Evolutionary conservation across 2,797 vertebrate genomes (phyloP), one percentile per base, ranked within the genome.

Genomic region (Trachops cirrhosus): DNA sequence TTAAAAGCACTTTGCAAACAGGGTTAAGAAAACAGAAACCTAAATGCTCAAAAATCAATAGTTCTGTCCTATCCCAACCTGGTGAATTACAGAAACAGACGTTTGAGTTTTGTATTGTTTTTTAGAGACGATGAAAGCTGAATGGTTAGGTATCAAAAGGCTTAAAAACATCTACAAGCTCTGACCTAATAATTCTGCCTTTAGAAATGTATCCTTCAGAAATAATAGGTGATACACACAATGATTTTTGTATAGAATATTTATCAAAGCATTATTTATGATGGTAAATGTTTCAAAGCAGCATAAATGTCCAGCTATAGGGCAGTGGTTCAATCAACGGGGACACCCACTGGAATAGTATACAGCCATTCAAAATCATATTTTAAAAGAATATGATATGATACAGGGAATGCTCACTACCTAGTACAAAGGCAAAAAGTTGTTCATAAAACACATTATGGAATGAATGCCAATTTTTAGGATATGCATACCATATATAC

Each of bases 1-100:
- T 97, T 94, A 97, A 96, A 96, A 96, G 94, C 95, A 97, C 95
- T 97, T 86, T 97, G 96, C 94, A 97, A 96, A 97, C 83, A 94
- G 95, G 89, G 97, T 97, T 97, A 96, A 96, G 94, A 96, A 95
- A 97, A 93, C 86, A 93, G 89, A 93, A 97, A 96, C 75, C 84
- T 91, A 96, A 95, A 95, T 75, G 96, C 89, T 95, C 44, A 95
- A 96, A 96, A 97, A 97, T 97, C 97, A 96, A 97, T 97, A 96
- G 84, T 97, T 94, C 87, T 92, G 80, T 94, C 91, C 91, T 87
- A 77, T 37, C 52, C 73, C 91, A 94, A 94, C n/a, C 71, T 77
- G 54, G 91, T 83, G 21, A 93, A 67, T 89, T 90, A 77, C n/a
- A 59, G 82, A 96, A 92, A 94, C 77, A 82, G 71, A 78, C 8